Evolutionary conservation across 2,888 invertebrate genomes (phyloP).

Genomic region (Plagodis pulveraria): DNA sequence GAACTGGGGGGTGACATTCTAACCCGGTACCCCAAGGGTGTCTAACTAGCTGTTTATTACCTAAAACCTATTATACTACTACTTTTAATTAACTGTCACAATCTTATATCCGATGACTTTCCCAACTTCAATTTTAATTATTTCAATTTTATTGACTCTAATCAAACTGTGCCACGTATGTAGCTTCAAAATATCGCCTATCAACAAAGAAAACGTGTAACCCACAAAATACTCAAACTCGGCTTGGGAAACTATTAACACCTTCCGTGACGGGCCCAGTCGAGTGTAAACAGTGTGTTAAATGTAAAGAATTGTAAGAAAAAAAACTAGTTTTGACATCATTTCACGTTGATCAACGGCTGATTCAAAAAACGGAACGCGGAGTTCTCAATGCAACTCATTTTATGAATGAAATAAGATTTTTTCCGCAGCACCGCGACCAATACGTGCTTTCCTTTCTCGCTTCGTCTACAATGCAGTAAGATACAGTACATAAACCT

Average conservation of each 20-base stretch:
- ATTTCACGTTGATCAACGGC: slow-evolving; percentile 79
- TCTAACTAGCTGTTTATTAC: too few relatives aligned
- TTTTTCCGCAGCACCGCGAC: slow-evolving; percentile 77
- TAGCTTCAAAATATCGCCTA: not conserved
- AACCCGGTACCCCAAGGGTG: too few relatives aligned
- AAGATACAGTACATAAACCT: slow-evolving; percentile 3
- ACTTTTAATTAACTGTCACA: too few relatives aligned
- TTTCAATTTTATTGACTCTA: not conserved
- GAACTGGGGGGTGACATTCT: too few relatives aligned
- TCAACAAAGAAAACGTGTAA: slow-evolving; percentile 24
- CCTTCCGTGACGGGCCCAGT: slow-evolving; percentile 67
- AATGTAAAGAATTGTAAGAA: slow-evolving; percentile 48
- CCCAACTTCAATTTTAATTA: too few relatives aligned
- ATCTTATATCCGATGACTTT: too few relatives aligned
- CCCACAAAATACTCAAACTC: slow-evolving; percentile 20
- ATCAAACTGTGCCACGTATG: slow-evolving; percentile 5
- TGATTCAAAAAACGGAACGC: slow-evolving; percentile 57
- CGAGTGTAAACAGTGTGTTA: slow-evolving; percentile 78
- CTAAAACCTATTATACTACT: too few relatives aligned
- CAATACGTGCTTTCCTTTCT: slow-evolving; percentile 83
- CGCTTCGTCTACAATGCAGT: slow-evolving; percentile 10
- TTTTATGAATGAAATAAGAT: slow-evolving; percentile 84
- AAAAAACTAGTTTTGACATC: slow-evolving; percentile 65
- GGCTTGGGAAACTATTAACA: slow-evolving; percentile 39
- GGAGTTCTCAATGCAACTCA: slow-evolving; percentile 76